Evolutionary conservation across 2,113 vertebrate genomes (phyloP).

Genomic region (Pelvicachromis taeniatus): DNA sequence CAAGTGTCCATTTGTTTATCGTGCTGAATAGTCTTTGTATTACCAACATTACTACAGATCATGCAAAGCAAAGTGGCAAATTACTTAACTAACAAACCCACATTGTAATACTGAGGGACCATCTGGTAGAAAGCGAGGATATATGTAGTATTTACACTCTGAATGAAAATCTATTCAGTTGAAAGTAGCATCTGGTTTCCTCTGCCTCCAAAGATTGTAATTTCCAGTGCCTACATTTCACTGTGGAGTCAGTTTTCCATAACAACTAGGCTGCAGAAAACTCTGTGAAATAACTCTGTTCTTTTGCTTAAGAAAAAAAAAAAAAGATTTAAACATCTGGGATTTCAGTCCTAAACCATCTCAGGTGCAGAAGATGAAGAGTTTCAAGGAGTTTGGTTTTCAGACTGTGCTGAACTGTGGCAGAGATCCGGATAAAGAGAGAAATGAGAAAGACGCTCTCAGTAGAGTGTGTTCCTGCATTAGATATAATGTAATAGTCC

Average conservation of each 20-base stretch:
- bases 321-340: background rate
- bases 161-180: background rate
- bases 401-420: background rate
- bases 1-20: background rate
- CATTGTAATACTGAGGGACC: background rate
- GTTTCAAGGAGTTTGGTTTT: background rate
- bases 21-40: background rate
- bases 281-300: background rate
- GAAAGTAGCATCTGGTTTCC: background rate
- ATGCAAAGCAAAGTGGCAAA: background rate
- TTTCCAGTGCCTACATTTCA: background rate
- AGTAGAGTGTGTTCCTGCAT: background rate
- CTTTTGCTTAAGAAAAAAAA: background rate
- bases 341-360: background rate
- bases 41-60: background rate
- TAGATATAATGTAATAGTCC: conserved; percentile 18
- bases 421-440: background rate
- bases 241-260: background rate
- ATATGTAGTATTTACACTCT: background rate
- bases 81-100: background rate
- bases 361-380: background rate
- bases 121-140: background rate
- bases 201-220: background rate
- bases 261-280: background rate
- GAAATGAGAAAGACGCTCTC: background rate